These are phyloP conservation scores for Marcusenius ussheri DNA, from an alignment of 2,113 vertebrate genomes.

Conservation along the genomic window DNA sequence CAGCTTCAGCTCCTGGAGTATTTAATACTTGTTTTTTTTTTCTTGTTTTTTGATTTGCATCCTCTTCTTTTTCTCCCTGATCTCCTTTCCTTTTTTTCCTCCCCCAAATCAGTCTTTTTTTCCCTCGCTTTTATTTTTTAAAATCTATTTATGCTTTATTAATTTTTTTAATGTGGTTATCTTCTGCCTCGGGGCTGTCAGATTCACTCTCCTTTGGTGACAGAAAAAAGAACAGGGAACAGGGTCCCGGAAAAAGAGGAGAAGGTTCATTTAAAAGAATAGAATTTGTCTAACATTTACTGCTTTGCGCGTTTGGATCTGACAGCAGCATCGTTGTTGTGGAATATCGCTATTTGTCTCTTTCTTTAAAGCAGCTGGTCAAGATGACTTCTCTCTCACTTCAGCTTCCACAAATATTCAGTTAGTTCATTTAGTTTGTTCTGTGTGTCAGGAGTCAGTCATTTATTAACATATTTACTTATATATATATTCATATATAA, in stretches of 20 bases:
- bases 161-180: background rate
- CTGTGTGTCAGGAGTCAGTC: conserved; percentile 59
- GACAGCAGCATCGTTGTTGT: conserved; percentile 25
- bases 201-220: background rate
- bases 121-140: conserved; percentile 17
- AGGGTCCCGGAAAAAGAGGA: conserved; percentile 51
- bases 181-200: background rate
- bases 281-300: conserved; percentile 55
- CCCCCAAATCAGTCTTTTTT: conserved; percentile 23
- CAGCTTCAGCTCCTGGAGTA: conserved; percentile 53
- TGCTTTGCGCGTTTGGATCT: conserved; percentile 33
- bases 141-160: conserved; percentile 28
- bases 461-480: conserved; percentile 54
- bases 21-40: conserved; percentile 31
- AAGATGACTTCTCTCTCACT: background rate
- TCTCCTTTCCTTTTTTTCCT: conserved; percentile 47
- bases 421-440: conserved; percentile 42
- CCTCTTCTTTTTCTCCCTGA: conserved; percentile 60
- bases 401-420: conserved; percentile 25
- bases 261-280: conserved; percentile 55
- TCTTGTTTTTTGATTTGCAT: conserved; percentile 47
- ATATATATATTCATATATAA: conserved; percentile 53
- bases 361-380: conserved; percentile 15
- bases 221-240: conserved; percentile 45
- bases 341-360: conserved; percentile 29